Percentiles rank a stretch among this genome's conserved stretches.
Conservation (phyloP, 2,888 invertebrate genomes). For the Trissolcus japonicus region DNA sequence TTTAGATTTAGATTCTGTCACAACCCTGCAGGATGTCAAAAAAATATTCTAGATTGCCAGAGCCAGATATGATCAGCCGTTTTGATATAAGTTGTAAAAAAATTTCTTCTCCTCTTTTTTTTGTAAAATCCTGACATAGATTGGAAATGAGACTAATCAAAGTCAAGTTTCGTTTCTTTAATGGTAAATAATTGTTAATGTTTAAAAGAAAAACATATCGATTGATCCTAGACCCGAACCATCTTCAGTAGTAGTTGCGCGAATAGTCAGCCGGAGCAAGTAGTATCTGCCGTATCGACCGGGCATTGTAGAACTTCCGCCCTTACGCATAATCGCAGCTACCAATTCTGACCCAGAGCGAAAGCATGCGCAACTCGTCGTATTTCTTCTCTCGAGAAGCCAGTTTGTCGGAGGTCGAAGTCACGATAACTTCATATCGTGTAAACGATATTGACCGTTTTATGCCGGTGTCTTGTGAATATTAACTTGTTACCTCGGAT, state of each 20-base stretch:
- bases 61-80: too few species aligned
- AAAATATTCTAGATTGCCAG: too few species aligned
- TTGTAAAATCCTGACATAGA: not conserved
- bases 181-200: not conserved
- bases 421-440: slow-evolving; percentile 67
- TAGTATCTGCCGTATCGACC: slow-evolving; percentile 71
- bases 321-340: slow-evolving; percentile 57
- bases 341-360: slow-evolving; percentile 51
- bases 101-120: too few species aligned
- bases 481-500: slow-evolving; percentile 44
- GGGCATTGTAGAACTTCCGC: slow-evolving; percentile 58
- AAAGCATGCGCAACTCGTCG: slow-evolving; percentile 68
- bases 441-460: slow-evolving; percentile 54
- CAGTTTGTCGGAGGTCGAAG: slow-evolving; percentile 75
- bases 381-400: slow-evolving; percentile 66
- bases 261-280: slow-evolving; percentile 35
- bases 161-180: too few species aligned
- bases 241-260: slow-evolving; percentile 6
- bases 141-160: too few species aligned
- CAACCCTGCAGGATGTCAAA: too few species aligned
- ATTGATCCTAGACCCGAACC: slow-evolving; percentile 37
- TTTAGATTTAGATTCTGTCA: too few species aligned
- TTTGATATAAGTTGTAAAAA: too few species aligned
- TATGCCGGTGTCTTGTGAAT: slow-evolving; percentile 60
- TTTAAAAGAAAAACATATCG: slow-evolving; percentile 4